A percentile compares a stretch with the other conserved stretches of the same genome.
Conservation (phyloP, 2,888 invertebrate species). For the Lochmaea crataegi region DNA sequence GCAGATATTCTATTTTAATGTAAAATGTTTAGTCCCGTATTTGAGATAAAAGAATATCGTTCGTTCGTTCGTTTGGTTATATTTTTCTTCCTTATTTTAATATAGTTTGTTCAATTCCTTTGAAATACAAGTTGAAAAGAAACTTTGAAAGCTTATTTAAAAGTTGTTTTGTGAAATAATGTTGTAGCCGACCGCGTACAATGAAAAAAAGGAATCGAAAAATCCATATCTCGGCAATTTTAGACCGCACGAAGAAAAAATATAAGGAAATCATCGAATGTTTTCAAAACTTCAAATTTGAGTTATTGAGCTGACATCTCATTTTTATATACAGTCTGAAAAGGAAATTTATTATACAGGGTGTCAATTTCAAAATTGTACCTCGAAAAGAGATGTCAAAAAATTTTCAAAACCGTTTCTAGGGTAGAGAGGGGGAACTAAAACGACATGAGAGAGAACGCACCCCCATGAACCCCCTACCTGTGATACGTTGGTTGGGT, state of each 20-base stretch:
- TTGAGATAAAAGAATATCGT: slow-evolving; percentile 34
- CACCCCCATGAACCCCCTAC: too few relatives aligned
- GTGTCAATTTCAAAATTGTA: too few relatives aligned
- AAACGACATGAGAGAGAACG: too few relatives aligned
- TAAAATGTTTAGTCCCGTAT: slow-evolving; percentile 16
- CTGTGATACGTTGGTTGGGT: too few relatives aligned
- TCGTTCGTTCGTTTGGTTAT: slow-evolving; percentile 27
- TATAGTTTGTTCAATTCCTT: slow-evolving; percentile 37
- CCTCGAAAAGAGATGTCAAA: too few relatives aligned
- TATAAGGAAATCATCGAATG: not conserved
- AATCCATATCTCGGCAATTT: not conserved
- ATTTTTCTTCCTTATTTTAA: slow-evolving; percentile 36
- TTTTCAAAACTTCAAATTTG: not conserved
- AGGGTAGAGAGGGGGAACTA: too few relatives aligned
- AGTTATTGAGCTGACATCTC: too few relatives aligned
- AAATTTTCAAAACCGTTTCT: too few relatives aligned
- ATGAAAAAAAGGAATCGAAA: not conserved
- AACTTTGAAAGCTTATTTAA: slow-evolving; percentile 38
- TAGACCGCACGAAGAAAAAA: not conserved
- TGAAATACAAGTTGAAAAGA: slow-evolving; percentile 31
- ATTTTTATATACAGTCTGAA: too few relatives aligned
- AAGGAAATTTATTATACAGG: too few relatives aligned
- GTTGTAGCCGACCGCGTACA: slow-evolving; percentile 8
- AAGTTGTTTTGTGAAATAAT: slow-evolving; percentile 35
- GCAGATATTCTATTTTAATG: slow-evolving; percentile 15